Evolutionary conservation across 2,113 vertebrate genomes (phyloP).

Genomic region (Semnornis frantzii): DNA sequence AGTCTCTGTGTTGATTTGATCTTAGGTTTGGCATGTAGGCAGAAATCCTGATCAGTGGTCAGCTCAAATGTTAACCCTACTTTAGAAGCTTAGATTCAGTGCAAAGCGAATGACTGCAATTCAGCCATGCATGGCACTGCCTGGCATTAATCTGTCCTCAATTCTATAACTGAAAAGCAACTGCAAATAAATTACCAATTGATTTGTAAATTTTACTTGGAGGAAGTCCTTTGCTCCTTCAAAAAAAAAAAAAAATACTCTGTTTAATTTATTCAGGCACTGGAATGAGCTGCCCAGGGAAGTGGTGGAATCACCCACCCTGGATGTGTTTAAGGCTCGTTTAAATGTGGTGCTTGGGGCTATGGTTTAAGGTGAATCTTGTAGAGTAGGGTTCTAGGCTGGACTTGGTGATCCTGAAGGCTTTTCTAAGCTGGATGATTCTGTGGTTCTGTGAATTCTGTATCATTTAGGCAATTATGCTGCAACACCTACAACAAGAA

Average conservation of each 20-base stretch:
- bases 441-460: background rate
- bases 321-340: no score
- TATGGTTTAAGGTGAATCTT: no score
- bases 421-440: no score
- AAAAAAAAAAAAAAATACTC: background rate
- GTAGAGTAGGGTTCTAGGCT: no score
- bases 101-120: constrained; percentile 10
- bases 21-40: background rate
- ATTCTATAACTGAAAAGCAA: background rate
- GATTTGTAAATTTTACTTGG: constrained; percentile 21
- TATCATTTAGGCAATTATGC: background rate
- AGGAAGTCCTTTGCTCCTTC: background rate
- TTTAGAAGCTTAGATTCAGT: background rate
- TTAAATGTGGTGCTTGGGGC: no score
- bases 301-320: no score
- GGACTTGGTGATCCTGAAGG: no score
- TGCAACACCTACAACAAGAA: background rate
- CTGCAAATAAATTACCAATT: background rate
- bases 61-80: background rate
- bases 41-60: background rate
- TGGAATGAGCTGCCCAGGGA: no score
- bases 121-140: constrained; percentile 1
- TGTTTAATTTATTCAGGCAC: background rate
- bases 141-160: background rate
- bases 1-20: background rate